Evolutionary conservation across 2,113 vertebrate species (phyloP), one percentile per base, ranked within the genome.

Genomic region (Platysternon megacephalum): DNA sequence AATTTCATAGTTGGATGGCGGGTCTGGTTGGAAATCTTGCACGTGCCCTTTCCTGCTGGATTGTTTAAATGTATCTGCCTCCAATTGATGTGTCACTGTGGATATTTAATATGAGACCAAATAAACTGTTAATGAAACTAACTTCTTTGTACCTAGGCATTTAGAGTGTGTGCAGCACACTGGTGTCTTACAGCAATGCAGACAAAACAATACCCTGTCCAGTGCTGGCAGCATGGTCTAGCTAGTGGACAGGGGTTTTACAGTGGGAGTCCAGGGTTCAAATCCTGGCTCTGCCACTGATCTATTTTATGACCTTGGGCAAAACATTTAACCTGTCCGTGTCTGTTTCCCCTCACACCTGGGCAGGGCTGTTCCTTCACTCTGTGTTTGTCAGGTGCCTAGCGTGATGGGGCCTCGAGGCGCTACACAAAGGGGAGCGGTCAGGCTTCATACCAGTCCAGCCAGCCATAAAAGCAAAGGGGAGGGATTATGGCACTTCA

Each of bases 291-390:
- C 35, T 68, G 6, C n/a, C 9, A 72, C n/a, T 39, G 8, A 78
- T 84, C 91, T 88, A 85, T 95, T 95, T 94, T 87, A 91, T 72
- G 17, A 6, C 87, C 84, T 94, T 86, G 84, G 78, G 93, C 94
- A 87, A 95, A 78, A 80, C 86, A 85, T 55, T 94, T 85, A 79
- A 92, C 84, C 39, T 85, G 92, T 79, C 53, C 93, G 83, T 94
- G 87, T 82, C 91, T 91, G 79, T 89, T 93, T 91, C 88, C 85
- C 92, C 88, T 52, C 28, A 90, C 32, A 0, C 52, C 94, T 82
- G 24, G 88, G n/a, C 16, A 17, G 32, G 65, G 35, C 65, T 72
- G 65, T 35, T 72, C 65, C 65, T 19, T 39, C n/a, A 11, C n/a
- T 39, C n/a, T 39, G 35, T 68, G 65, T 72, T 21, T 8, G 19